Evolutionary conservation across 2,113 vertebrate genomes (phyloP).

Genomic region (Heterochromis multidens): DNA sequence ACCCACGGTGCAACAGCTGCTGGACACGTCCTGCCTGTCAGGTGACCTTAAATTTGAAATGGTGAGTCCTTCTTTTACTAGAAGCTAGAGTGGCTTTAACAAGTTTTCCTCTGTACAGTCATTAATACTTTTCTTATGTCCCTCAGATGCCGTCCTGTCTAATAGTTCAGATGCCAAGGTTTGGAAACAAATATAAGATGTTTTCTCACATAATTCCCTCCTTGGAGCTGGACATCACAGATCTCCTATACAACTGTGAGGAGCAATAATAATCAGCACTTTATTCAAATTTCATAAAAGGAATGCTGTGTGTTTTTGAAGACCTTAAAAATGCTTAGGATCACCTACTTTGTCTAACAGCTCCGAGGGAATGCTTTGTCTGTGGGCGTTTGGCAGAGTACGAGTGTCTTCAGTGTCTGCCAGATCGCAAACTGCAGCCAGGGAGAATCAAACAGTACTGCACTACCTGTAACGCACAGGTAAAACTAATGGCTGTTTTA

Average conservation of each 20-base stretch:
- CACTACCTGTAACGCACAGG: conserved; percentile 72
- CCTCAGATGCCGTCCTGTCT: conserved; percentile 75
- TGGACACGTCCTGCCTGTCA: conserved; percentile 77
- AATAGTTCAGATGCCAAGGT: conserved; percentile 82
- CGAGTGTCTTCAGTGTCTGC: conserved; percentile 76
- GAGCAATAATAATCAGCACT: background rate
- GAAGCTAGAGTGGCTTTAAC: background rate
- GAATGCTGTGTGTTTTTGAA: background rate
- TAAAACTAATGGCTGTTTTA: background rate
- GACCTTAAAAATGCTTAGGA: background rate
- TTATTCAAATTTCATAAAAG: background rate
- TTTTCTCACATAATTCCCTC: conserved; percentile 81
- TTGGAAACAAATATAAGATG: conserved; percentile 83
- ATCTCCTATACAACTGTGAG: conserved; percentile 77
- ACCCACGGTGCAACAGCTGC: conserved; percentile 78
- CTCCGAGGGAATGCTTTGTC: conserved; percentile 72
- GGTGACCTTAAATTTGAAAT: conserved; percentile 78
- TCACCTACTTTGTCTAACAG: conserved; percentile 43
- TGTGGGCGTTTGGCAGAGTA: conserved; percentile 70
- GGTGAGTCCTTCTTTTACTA: conserved; percentile 44
- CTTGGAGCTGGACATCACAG: conserved; percentile 78
- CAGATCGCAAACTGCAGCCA: conserved; percentile 73
- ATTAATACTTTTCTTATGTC: background rate
- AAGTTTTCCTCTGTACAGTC: background rate
- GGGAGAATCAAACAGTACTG: conserved; percentile 78